Percentiles rank a stretch among this genome's conserved stretches.
These are phyloP conservation scores for Mastacembelus armatus DNA, from an alignment of 2,797 vertebrate genomes.

Conservation along the genomic window DNA sequence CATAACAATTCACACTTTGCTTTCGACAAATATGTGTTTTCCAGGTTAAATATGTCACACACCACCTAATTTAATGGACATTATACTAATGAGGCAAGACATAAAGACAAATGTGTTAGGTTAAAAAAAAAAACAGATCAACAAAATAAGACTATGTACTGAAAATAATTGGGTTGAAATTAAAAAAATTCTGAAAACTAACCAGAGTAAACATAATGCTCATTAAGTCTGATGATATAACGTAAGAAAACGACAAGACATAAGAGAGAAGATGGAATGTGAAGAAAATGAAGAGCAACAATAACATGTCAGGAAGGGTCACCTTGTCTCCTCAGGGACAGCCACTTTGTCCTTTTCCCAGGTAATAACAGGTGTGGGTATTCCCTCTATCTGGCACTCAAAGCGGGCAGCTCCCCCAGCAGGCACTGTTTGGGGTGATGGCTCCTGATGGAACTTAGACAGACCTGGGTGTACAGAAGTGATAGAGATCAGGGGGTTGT, in stretches of 20 bases:
- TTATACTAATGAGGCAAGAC: too few species aligned
- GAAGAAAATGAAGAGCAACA: background rate
- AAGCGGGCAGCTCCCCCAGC: slow-evolving; percentile 89
- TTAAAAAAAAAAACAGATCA: too few species aligned
- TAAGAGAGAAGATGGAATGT: background rate
- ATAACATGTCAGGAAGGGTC: slow-evolving; percentile 29
- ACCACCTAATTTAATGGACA: too few species aligned
- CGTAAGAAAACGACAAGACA: background rate
- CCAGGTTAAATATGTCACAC: too few species aligned
- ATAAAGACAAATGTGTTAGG: too few species aligned
- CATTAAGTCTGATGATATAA: too few species aligned
- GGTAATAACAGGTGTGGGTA: slow-evolving; percentile 89
- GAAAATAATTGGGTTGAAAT: too few species aligned
- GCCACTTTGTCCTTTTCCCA: slow-evolving; percentile 91
- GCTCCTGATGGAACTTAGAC: slow-evolving; percentile 89
- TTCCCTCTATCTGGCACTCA: slow-evolving; percentile 90
- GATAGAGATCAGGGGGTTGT: slow-evolving; percentile 2
- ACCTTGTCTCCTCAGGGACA: slow-evolving; percentile 87
- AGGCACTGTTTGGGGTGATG: slow-evolving; percentile 86
- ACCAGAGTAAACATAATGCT: too few species aligned
- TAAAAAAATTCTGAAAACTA: too few species aligned
- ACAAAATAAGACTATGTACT: too few species aligned
- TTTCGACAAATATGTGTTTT: too few species aligned
- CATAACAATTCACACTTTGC: too few species aligned
- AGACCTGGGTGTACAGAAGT: slow-evolving; percentile 80